A percentile compares a stretch with the other conserved stretches of the same genome.
Conservation (phyloP, 2,113 vertebrate species). For the Macrotus californicus region DNA sequence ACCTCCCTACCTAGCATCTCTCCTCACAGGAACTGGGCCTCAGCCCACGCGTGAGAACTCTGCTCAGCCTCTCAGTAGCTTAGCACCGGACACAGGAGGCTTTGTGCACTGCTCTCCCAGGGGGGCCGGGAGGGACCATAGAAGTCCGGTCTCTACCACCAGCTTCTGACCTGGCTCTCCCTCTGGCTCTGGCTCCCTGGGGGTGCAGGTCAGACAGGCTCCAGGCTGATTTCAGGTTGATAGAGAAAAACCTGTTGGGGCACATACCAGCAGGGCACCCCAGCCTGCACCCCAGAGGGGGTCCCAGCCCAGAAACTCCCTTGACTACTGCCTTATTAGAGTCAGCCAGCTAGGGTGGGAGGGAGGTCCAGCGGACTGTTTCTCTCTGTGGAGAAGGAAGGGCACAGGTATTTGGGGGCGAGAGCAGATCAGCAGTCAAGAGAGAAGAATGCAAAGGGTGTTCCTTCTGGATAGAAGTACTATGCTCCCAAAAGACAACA, state of each 20-base stretch:
- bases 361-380: not conserved
- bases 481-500: not conserved
- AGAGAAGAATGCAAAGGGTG: slow-evolving; percentile 22
- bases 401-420: not conserved
- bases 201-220: slow-evolving; percentile 63
- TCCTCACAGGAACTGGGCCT: not conserved
- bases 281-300: slow-evolving; percentile 43
- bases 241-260: slow-evolving; percentile 62
- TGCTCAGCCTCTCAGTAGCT: not conserved
- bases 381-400: not conserved
- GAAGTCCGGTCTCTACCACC: not conserved
- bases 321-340: not conserved
- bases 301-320: slow-evolving; percentile 28
- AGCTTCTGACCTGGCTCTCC: slow-evolving; percentile 35
- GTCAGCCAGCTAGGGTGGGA: not conserved
- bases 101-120: slow-evolving; percentile 4
- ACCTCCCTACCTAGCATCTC: slow-evolving; percentile 15
- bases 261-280: slow-evolving; percentile 65
- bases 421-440: not conserved
- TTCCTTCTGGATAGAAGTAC: not conserved
- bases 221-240: slow-evolving; percentile 51
- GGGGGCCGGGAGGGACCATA: not conserved
- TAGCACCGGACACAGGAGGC: slow-evolving; percentile 18
- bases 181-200: slow-evolving; percentile 14
- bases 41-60: not conserved